Evolutionary conservation across 2,888 invertebrate genomes (phyloP).

Genomic region (Nebria brevicollis): DNA sequence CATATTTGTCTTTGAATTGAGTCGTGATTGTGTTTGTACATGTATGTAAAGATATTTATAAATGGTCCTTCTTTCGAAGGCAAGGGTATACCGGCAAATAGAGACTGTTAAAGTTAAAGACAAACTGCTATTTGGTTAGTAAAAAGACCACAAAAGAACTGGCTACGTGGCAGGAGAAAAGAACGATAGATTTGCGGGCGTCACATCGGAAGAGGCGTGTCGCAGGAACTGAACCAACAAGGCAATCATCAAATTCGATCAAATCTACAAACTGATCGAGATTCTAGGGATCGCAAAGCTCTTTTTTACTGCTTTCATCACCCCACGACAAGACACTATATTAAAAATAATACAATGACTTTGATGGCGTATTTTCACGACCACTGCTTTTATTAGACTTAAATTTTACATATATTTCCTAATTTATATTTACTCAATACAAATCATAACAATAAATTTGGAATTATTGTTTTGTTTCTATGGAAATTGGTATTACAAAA

Average conservation of each 20-base stretch:
- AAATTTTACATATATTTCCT: not conserved
- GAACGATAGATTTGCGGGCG: conserved; percentile 12
- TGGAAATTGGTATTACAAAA: not conserved
- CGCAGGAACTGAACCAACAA: not conserved
- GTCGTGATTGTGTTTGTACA: no score
- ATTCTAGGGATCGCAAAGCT: conserved; percentile 27
- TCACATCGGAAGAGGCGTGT: conserved; percentile 21
- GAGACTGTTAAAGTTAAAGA: not conserved
- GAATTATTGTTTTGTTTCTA: not conserved
- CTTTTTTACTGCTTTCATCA: conserved; percentile 39
- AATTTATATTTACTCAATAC: not conserved
- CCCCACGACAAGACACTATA: not conserved
- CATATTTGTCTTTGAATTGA: no score
- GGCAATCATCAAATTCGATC: conserved; percentile 45
- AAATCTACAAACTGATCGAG: conserved; percentile 24
- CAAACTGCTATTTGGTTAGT: conserved; percentile 1
- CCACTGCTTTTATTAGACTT: not conserved
- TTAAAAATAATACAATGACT: not conserved
- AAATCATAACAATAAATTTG: not conserved
- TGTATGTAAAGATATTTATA: no score
- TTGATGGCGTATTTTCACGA: not conserved
- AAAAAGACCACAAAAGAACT: not conserved
- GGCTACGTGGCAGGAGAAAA: not conserved
- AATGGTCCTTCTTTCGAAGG: not conserved
- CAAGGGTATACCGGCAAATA: not conserved